Conservation (phyloP, 2,888 invertebrate species). For the Eupeodes luniger region DNA sequence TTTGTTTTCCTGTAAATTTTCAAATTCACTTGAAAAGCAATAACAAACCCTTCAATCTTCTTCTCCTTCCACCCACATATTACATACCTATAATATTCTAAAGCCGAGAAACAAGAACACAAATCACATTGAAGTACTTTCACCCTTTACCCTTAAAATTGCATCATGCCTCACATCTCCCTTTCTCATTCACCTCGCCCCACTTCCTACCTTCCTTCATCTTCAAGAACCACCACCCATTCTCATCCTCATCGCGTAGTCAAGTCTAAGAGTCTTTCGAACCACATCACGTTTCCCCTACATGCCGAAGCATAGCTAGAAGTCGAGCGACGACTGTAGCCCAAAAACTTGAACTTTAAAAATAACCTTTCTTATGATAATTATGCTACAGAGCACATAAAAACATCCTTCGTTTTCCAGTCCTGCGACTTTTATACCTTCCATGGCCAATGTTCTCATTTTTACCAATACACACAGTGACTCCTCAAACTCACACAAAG, state of each 20-base stretch:
- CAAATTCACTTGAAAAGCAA: conserved; percentile 64
- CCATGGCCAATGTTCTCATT: conserved; percentile 54
- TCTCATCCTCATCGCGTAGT: neutral
- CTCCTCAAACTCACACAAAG: neutral
- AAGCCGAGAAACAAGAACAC: conserved; percentile 26
- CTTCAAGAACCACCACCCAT: neutral
- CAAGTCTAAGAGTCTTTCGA: conserved; percentile 44
- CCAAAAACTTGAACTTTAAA: conserved; percentile 71
- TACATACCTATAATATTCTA: neutral
- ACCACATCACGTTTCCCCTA: conserved; percentile 52
- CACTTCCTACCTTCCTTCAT: neutral
- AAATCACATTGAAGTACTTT: conserved; percentile 73
- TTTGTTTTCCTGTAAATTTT: conserved; percentile 24
- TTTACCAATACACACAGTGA: neutral
- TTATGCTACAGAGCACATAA: conserved; percentile 60
- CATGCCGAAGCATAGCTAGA: conserved; percentile 41
- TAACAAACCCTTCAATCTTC: conserved; percentile 27
- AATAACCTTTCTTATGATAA: conserved; percentile 73
- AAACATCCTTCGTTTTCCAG: conserved; percentile 40
- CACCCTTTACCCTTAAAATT: conserved; percentile 59
- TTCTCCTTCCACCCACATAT: conserved; percentile 6
- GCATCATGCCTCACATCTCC: conserved; percentile 18
- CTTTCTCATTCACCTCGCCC: neutral
- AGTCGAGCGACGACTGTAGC: conserved; percentile 15
- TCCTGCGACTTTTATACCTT: conserved; percentile 11